Conservation (phyloP, 2,113 vertebrate genomes). For the Colinus virginianus region DNA sequence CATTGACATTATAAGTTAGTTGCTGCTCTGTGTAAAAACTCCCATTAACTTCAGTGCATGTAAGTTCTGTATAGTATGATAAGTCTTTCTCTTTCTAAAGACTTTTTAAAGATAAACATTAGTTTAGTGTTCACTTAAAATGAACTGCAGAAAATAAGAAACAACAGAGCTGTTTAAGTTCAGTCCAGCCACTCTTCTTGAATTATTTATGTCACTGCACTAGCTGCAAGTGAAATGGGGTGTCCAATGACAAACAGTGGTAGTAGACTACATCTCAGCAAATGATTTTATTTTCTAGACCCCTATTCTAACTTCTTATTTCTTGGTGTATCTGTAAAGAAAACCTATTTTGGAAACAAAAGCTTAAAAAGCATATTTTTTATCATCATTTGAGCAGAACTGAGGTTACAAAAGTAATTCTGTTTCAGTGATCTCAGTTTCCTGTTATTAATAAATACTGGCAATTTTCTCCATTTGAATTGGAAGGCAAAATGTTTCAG, state of each 20-base stretch:
- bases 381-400: background rate
- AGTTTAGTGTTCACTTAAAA: background rate
- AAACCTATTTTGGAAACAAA: background rate
- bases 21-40: background rate
- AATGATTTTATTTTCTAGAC: constrained; percentile 5
- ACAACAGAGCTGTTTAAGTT: background rate
- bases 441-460: background rate
- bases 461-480: background rate
- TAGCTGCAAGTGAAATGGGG: constrained; percentile 14
- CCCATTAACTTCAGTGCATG: background rate
- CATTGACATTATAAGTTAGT: rapidly evolving
- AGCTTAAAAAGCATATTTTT: background rate
- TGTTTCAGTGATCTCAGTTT: background rate
- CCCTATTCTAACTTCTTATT: background rate
- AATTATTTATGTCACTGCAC: background rate
- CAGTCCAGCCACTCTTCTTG: background rate
- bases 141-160: constrained; percentile 1
- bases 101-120: background rate
- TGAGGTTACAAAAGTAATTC: background rate
- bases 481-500: background rate
- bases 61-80: background rate
- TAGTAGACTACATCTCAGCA: background rate
- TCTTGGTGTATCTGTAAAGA: background rate
- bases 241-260: background rate
- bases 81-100: background rate